A percentile compares a stretch with the other conserved stretches of the same genome.
These are phyloP conservation scores for Cnemophilus loriae DNA, from an alignment of 2,113 vertebrate genomes.

Conservation along the genomic window DNA sequence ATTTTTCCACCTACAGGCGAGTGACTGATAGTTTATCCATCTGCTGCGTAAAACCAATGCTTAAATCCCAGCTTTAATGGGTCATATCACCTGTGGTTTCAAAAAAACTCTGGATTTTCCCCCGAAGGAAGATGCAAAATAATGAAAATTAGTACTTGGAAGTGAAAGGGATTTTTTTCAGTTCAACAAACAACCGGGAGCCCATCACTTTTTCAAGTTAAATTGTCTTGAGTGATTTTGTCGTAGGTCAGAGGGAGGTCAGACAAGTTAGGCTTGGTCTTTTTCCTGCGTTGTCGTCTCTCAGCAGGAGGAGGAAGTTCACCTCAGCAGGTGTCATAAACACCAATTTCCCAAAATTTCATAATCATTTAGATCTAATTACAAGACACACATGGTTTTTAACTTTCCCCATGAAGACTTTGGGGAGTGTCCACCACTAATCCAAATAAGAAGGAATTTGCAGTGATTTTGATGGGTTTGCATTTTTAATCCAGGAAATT, in stretches of 20 bases:
- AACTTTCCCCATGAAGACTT: not conserved
- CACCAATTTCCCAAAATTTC: conserved; percentile 62
- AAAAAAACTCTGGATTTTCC: conserved; percentile 27
- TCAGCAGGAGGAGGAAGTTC: conserved; percentile 57
- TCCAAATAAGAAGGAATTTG: not conserved
- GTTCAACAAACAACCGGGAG: not conserved
- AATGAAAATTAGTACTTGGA: conserved; percentile 19
- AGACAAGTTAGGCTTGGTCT: conserved; percentile 29
- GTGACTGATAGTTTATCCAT: conserved; percentile 77
- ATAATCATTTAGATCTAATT: conserved; percentile 63
- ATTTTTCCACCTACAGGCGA: conserved; percentile 71
- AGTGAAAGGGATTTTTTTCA: not conserved
- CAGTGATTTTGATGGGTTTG: not conserved
- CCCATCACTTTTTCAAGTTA: conserved; percentile 17
- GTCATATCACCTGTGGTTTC: conserved; percentile 65
- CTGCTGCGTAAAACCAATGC: conserved; percentile 66
- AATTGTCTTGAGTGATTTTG: conserved; percentile 57
- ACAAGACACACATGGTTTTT: conserved; percentile 32
- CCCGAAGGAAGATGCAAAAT: conserved; percentile 9
- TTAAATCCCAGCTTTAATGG: conserved; percentile 57
- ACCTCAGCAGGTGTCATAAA: conserved; percentile 65
- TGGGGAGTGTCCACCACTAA: not conserved
- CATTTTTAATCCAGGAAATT: not conserved
- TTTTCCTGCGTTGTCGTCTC: conserved; percentile 35
- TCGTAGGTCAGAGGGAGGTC: conserved; percentile 51